phyloP scores from a whole-genome alignment of 2,888 invertebrate genomes.

The Tricholauxania praeusta region DNA sequence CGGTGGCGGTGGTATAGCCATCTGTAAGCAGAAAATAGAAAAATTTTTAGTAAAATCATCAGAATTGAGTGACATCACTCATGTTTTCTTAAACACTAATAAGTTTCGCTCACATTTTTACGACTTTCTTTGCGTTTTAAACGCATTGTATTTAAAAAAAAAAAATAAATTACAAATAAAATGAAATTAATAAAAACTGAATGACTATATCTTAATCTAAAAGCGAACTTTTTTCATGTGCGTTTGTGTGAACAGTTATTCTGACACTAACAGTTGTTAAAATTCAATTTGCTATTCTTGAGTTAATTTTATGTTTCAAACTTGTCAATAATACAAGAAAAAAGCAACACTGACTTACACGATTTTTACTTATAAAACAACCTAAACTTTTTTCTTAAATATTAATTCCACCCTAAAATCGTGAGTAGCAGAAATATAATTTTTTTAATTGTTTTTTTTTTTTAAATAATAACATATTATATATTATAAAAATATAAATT shows the following conservation, averaged over 20 bases:
- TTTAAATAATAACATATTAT: too few relatives aligned
- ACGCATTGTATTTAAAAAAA: slow-evolving; percentile 45
- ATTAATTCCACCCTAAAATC: too few relatives aligned
- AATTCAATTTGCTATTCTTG: slow-evolving; percentile 12
- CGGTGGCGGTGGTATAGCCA: slow-evolving; percentile 72
- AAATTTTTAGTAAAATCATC: too few relatives aligned
- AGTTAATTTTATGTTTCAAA: slow-evolving; percentile 4
- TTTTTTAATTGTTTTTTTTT: too few relatives aligned
- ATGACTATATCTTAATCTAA: background rate
- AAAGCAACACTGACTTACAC: too few relatives aligned
- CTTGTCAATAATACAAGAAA: background rate
- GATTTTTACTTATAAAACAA: too few relatives aligned
- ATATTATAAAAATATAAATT: too few relatives aligned
- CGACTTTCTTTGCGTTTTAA: slow-evolving; percentile 47
- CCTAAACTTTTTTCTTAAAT: too few relatives aligned
- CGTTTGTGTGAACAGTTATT: slow-evolving; percentile 15
- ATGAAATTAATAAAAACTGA: background rate
- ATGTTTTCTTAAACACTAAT: background rate
- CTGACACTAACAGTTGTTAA: slow-evolving; percentile 26
- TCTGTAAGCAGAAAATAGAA: slow-evolving; percentile 51
- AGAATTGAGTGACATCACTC: too few relatives aligned
- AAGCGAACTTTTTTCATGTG: slow-evolving; percentile 9
- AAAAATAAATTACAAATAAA: slow-evolving; percentile 8
- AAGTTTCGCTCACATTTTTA: slow-evolving; percentile 44
- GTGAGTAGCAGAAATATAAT: too few relatives aligned